Evolutionary conservation across 1,140 invertebrate genomes (phyloP).

Genomic region (Bombus superbus): DNA sequence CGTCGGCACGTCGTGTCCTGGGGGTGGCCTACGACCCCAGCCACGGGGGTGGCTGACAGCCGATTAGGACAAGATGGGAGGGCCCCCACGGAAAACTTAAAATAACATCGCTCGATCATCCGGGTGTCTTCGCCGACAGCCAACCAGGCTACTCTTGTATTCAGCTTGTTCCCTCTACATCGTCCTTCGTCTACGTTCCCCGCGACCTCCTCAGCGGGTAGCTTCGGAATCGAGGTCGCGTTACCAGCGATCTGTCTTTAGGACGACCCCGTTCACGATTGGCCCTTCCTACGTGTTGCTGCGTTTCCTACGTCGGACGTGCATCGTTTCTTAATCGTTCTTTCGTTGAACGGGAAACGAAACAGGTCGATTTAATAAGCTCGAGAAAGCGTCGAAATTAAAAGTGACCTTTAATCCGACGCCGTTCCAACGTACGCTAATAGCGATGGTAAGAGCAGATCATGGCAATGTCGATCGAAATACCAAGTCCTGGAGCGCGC

Average conservation of each 20-base stretch:
- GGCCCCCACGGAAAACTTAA: conserved; percentile 82
- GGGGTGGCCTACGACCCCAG: conserved; percentile 51
- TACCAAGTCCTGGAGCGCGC: too few species aligned
- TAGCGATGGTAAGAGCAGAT: too few species aligned
- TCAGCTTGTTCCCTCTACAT: conserved; percentile 47
- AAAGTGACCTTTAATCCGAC: not conserved
- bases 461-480: too few species aligned
- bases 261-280: not conserved
- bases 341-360: too few species aligned
- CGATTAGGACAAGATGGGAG: conserved; percentile 80
- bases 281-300: not conserved
- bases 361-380: not conserved
- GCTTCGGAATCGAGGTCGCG: conserved; percentile 20
- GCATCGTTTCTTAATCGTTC: not conserved
- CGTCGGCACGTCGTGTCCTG: conserved; percentile 54
- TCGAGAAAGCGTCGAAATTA: not conserved
- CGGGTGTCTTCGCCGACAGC: conserved; percentile 77
- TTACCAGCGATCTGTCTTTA: conserved; percentile 7
- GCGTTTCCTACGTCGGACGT: not conserved
- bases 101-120: conserved; percentile 83
- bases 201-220: conserved; percentile 40
- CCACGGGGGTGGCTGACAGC: conserved; percentile 74
- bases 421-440: too few species aligned
- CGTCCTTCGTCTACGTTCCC: conserved; percentile 13
- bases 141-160: conserved; percentile 65